These are phyloP conservation scores for Salvator merianae DNA, from an alignment of 2,113 vertebrate genomes.

Conservation along the genomic window DNA sequence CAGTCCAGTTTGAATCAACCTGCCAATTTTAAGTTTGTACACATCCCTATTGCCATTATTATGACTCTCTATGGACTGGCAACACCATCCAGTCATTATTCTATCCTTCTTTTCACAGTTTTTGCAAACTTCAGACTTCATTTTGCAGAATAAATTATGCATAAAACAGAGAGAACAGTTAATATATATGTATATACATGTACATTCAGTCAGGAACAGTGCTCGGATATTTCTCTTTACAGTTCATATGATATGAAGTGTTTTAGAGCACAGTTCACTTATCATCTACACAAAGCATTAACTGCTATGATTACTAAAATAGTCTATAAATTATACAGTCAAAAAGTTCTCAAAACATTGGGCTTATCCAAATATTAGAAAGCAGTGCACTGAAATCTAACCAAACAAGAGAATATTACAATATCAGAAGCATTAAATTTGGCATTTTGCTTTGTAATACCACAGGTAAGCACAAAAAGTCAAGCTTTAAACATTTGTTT, in stretches of 20 bases:
- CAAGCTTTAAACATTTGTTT: constrained; percentile 33
- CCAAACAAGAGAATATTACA: constrained; percentile 43
- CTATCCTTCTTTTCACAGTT: constrained; percentile 60
- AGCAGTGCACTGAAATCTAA: constrained; percentile 44
- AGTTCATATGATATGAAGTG: constrained; percentile 16
- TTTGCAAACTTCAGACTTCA: constrained; percentile 62
- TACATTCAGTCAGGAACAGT: neutral
- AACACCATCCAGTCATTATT: constrained; percentile 74
- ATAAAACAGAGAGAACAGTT: constrained; percentile 43
- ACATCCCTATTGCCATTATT: constrained; percentile 45
- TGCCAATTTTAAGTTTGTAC: no score
- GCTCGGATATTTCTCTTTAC: constrained; percentile 6
- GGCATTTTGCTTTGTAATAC: constrained; percentile 30
- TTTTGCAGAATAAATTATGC: constrained; percentile 46
- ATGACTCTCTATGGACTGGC: constrained; percentile 36
- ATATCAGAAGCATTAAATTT: constrained; percentile 44
- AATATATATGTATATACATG: constrained; percentile 31
- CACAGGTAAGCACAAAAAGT: constrained; percentile 24
- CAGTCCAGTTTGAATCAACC: no score
- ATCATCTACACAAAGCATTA: constrained; percentile 24
- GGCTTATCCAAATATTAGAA: constrained; percentile 52
- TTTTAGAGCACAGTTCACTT: neutral
- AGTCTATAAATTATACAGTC: constrained; percentile 23
- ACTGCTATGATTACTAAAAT: constrained; percentile 16
- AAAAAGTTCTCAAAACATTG: constrained; percentile 29